Evolutionary conservation across 2,113 vertebrate species (phyloP).

Genomic region (Pelobates fuscus): DNA sequence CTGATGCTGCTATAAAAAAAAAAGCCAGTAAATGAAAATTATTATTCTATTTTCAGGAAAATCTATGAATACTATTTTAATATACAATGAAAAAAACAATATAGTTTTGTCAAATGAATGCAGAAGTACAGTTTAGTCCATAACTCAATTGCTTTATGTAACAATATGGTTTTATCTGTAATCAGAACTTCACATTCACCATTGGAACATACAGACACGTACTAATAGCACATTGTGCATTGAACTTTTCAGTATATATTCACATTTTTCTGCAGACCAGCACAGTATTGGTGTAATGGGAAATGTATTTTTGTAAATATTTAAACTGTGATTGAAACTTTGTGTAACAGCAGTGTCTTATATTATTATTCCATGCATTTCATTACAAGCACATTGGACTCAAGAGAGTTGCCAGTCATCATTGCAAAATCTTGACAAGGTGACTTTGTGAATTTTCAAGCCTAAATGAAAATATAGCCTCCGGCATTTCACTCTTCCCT

Average conservation of each 20-base stretch:
- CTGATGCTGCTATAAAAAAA: too few species aligned
- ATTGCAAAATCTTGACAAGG: not conserved
- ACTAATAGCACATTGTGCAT: not conserved
- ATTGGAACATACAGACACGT: not conserved
- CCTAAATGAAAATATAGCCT: not conserved
- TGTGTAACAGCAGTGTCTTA: not conserved
- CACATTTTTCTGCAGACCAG: not conserved
- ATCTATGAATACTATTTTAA: too few species aligned
- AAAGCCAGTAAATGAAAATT: too few species aligned
- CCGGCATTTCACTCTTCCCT: not conserved
- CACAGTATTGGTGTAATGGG: not conserved
- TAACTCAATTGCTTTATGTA: too few species aligned
- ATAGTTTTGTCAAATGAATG: too few species aligned
- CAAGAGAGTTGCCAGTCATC: not conserved
- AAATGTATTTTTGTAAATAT: not conserved
- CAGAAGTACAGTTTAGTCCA: too few species aligned
- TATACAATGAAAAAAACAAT: too few species aligned
- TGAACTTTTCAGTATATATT: not conserved
- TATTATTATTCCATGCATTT: not conserved
- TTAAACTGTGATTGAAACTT: not conserved
- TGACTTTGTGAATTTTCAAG: slow-evolving; percentile 4
- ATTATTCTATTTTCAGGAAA: too few species aligned
- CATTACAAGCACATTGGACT: not conserved
- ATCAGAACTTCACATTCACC: not conserved
- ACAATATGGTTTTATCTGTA: too few species aligned